Evolutionary conservation across 2,113 vertebrate genomes (phyloP).

Genomic region (Bos javanicus): DNA sequence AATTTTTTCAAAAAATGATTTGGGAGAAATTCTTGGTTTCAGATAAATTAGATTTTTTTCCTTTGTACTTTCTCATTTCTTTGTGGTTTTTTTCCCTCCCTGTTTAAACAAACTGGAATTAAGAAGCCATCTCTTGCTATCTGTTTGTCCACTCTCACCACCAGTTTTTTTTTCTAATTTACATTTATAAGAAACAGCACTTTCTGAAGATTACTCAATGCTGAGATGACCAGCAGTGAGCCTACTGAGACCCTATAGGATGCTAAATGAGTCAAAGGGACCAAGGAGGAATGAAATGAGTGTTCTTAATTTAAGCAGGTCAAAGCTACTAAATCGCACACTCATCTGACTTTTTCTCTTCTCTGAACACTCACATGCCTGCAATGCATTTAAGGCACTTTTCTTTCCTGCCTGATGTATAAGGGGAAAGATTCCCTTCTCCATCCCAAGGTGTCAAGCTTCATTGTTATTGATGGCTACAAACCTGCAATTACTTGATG

Average conservation of each 20-base stretch:
- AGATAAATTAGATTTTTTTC: not conserved
- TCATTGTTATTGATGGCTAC: not conserved
- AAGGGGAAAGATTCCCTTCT: not conserved
- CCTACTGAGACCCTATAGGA: not conserved
- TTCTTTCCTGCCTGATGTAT: conserved; percentile 12
- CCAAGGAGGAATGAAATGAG: not conserved
- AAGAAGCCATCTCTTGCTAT: conserved; percentile 9
- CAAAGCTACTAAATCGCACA: not conserved
- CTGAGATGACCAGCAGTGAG: not conserved
- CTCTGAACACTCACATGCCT: not conserved
- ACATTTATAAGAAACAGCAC: conserved; percentile 28
- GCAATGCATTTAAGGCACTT: not conserved
- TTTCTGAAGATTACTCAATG: not conserved
- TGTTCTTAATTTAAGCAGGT: not conserved
- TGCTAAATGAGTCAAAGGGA: not conserved
- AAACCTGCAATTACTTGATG: conserved; percentile 28
- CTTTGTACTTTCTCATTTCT: not conserved
- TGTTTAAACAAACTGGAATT: not conserved
- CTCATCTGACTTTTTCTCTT: not conserved
- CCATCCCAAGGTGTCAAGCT: conserved; percentile 21
- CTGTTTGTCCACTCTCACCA: not conserved
- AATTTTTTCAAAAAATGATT: conserved; percentile 3
- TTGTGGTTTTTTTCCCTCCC: not conserved
- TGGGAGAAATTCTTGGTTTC: not conserved
- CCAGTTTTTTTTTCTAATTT: not conserved